These are phyloP conservation scores for Ariopsis seemanni DNA, from an alignment of 2,113 vertebrate genomes.

Conservation along the genomic window DNA sequence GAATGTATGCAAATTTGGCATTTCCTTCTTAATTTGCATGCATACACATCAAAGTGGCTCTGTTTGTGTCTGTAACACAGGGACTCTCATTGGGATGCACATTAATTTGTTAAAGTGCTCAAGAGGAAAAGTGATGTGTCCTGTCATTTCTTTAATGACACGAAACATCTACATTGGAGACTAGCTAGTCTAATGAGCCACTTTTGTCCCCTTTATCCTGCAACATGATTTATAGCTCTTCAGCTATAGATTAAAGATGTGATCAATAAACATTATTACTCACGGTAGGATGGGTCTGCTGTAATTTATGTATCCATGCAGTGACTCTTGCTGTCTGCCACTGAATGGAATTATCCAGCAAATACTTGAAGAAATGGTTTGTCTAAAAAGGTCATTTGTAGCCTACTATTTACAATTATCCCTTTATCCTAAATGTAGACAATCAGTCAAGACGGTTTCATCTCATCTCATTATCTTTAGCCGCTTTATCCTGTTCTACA, in stretches of 20 bases:
- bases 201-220: not conserved
- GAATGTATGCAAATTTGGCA: constrained; percentile 99
- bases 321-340: not conserved
- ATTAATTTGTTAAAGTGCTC: not conserved
- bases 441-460: not conserved
- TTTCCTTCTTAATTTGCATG: constrained; percentile 92
- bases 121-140: not conserved
- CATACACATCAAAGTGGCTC: constrained; percentile 81
- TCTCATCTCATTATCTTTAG: no score
- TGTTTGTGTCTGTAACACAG: constrained; percentile 50
- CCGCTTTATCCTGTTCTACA: no score
- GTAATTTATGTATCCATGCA: no score
- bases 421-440: not conserved
- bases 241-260: not conserved
- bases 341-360: not conserved
- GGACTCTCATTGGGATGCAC: constrained; percentile 4
- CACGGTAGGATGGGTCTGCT: no score
- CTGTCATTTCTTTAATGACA: not conserved
- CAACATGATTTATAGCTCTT: not conserved
- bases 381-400: not conserved
- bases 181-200: not conserved
- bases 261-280: not conserved
- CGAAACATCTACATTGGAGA: not conserved
- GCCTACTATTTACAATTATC: not conserved
- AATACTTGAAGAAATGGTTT: not conserved